Base-by-base conservation (phyloP, 2,888 invertebrate species). In the Ryuthela nishihirai region DNA sequence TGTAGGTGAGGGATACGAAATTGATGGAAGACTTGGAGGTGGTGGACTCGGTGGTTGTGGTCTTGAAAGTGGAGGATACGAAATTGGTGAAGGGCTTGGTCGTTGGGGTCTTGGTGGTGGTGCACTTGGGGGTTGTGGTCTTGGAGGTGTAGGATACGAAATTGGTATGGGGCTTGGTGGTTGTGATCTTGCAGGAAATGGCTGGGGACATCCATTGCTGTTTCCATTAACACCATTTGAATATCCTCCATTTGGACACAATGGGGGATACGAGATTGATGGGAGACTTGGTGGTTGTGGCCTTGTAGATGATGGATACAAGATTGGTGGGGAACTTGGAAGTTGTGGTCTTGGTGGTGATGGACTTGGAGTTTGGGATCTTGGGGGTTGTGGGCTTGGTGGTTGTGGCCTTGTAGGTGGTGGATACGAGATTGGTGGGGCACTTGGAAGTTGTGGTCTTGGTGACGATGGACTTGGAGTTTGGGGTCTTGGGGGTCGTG, bases 91-190 rank as follows among this genome's bases (percentile, higher is more conserved):
- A 9, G 43, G 43, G 3, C 24, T 23, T 5, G 24, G 5, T 25
- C 24, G 43, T 12, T 9, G 39, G 3, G 43, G 43, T 29, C 43
- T 42, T 3, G 25, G 3, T 59, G 4, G 9, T 21, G 43, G 43
- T 23, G 43, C 24, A 7, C 43, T 29, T 23, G 24, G 21, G 10
- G 42, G 21, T 15, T 21, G 21, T 1, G 4, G 6, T 10, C 17
- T 18, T 10, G 42, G 42, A 15, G 29, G 29, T 2, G 4, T 42
- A 55, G 10, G 52, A 48, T 35, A 36, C 54, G 34, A 24, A 10
- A 49, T 10, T 12, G 43, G 38, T 10, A 46, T 24, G 9, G 54
- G 32, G n/a, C n/a, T n/a, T n/a, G n/a, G n/a, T n/a, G n/a, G n/a
- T n/a, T n/a, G n/a, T n/a, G n/a, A n/a, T n/a, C n/a, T n/a, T n/a